A percentile compares a stretch with the other conserved stretches of the same genome.
Evolutionary conservation across 2,113 vertebrate species (phyloP).

Genomic region (Mungos mungo): DNA sequence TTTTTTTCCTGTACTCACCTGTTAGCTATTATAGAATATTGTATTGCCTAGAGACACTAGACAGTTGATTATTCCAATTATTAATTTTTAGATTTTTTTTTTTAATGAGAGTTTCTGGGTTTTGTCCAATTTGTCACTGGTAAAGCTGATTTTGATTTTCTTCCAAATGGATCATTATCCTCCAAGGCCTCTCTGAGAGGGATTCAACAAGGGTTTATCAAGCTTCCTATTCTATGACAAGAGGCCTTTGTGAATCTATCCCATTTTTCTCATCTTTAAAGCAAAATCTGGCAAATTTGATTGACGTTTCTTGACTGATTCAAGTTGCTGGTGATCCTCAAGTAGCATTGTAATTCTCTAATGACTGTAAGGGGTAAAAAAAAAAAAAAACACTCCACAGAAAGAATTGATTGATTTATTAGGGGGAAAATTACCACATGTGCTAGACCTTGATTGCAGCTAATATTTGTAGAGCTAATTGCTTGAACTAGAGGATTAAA

Average conservation of each 20-base stretch:
- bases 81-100: constrained; percentile 57
- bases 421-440: constrained; percentile 72
- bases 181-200: constrained; percentile 43
- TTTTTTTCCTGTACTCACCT: not conserved
- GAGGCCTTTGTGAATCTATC: constrained; percentile 65
- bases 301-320: constrained; percentile 76
- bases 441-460: constrained; percentile 77
- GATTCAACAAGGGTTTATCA: constrained; percentile 48
- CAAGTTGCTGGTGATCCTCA: constrained; percentile 74
- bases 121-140: constrained; percentile 55
- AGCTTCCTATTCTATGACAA: constrained; percentile 61
- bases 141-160: constrained; percentile 54
- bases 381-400: constrained; percentile 53
- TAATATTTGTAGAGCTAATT: constrained; percentile 80
- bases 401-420: constrained; percentile 78
- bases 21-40: not conserved
- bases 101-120: constrained; percentile 45
- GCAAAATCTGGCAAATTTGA: constrained; percentile 74
- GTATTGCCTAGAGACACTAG: not conserved
- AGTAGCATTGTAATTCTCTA: constrained; percentile 76
- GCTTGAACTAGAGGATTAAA: constrained; percentile 74
- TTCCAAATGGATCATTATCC: constrained; percentile 37
- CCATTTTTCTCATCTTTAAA: constrained; percentile 72
- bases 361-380: constrained; percentile 42
- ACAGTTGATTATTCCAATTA: not conserved